A percentile compares a stretch with the other conserved stretches of the same genome.
phyloP scores from a whole-genome alignment of 1,140 invertebrate species.

The Bombus confusus region DNA sequence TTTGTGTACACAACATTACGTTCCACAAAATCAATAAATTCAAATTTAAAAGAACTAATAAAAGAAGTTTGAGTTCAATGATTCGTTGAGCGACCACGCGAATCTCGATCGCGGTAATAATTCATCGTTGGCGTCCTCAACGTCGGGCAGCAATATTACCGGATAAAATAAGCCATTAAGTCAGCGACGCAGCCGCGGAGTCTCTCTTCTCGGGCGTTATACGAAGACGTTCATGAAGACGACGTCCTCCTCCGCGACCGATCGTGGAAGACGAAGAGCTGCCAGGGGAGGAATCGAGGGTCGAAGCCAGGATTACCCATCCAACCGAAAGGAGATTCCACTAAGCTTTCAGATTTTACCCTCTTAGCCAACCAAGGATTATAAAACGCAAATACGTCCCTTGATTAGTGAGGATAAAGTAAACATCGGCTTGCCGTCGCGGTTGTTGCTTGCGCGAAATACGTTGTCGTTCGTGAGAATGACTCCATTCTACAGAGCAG shows the following conservation, averaged over 20 bases:
- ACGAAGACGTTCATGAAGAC: conserved; percentile 69
- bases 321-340: conserved; percentile 80
- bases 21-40: not conserved
- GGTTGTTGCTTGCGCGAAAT: conserved; percentile 63
- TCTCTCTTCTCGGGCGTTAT: conserved; percentile 65
- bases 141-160: conserved; percentile 74
- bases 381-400: conserved; percentile 82
- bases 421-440: conserved; percentile 73
- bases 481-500: not conserved
- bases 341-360: conserved; percentile 82
- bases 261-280: conserved; percentile 57
- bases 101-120: conserved; percentile 39
- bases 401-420: conserved; percentile 81
- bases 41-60: not conserved
- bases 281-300: conserved; percentile 60
- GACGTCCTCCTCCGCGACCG: conserved; percentile 51
- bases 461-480: conserved; percentile 35
- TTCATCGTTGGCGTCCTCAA: not conserved
- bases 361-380: conserved; percentile 80
- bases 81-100: conserved; percentile 2
- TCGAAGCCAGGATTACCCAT: conserved; percentile 75
- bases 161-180: conserved; percentile 81
- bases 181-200: conserved; percentile 62
- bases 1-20: not conserved
- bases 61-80: not conserved